A percentile compares a stretch with the other conserved stretches of the same genome.
These are phyloP conservation scores for Argyrosomus japonicus DNA, from an alignment of 2,113 vertebrate species.

Conservation along the genomic window DNA sequence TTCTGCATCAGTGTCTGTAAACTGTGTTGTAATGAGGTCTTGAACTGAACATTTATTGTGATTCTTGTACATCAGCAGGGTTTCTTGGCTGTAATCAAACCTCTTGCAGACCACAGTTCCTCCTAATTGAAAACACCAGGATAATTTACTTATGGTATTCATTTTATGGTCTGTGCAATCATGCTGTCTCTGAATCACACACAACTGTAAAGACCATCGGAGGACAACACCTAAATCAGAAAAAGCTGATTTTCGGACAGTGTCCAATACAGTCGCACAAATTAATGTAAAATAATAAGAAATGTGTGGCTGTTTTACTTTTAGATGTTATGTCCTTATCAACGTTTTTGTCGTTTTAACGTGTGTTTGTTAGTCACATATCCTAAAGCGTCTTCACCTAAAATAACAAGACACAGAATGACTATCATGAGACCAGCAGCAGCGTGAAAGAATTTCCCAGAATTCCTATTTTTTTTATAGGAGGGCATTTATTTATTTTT, in stretches of 20 bases:
- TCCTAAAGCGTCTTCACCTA: slow-evolving; percentile 28
- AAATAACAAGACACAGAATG: slow-evolving; percentile 51
- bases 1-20: background rate
- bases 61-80: background rate
- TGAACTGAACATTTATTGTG: background rate
- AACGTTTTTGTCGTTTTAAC: background rate
- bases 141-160: background rate
- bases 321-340: background rate
- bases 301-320: background rate
- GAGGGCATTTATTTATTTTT: background rate
- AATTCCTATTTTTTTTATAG: slow-evolving; percentile 7
- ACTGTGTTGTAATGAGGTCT: background rate
- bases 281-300: background rate
- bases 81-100: background rate
- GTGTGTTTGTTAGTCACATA: slow-evolving; percentile 36
- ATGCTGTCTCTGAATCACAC: slow-evolving; percentile 23
- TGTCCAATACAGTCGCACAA: background rate
- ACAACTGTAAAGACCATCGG: accelerated
- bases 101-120: background rate
- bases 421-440: slow-evolving; percentile 52
- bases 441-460: background rate
- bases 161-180: background rate
- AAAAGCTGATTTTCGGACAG: background rate
- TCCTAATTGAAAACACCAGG: background rate
- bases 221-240: background rate